These are phyloP conservation scores for Drosophila rhopaloa DNA, from an alignment of 1,140 invertebrate genomes.

Conservation along the genomic window DNA sequence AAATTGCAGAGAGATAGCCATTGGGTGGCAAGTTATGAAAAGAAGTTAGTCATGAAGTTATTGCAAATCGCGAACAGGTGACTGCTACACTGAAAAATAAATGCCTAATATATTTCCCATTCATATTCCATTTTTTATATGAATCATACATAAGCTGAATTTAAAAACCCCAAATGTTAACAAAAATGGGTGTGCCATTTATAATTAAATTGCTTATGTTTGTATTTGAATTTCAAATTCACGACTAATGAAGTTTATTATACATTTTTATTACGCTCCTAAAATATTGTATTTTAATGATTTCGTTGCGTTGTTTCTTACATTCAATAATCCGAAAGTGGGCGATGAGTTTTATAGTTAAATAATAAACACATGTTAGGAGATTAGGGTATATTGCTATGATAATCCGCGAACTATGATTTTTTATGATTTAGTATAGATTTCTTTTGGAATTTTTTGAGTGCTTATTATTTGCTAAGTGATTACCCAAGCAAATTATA, in stretches of 20 bases:
- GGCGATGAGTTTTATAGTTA: slow-evolving; percentile 58
- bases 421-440: no score
- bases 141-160: background rate
- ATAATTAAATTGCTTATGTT: slow-evolving; percentile 47
- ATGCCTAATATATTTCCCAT: background rate
- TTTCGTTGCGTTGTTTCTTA: slow-evolving; percentile 43
- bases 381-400: slow-evolving; percentile 7
- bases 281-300: slow-evolving; percentile 82
- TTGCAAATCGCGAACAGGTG: slow-evolving; percentile 8
- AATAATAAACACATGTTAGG: slow-evolving; percentile 43
- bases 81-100: slow-evolving; percentile 5
- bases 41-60: slow-evolving; percentile 12
- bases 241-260: slow-evolving; percentile 80
- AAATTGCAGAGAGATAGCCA: slow-evolving; percentile 28
- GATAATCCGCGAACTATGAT: background rate
- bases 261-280: slow-evolving; percentile 74
- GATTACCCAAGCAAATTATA: no score
- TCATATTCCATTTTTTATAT: background rate
- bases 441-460: no score
- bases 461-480: no score
- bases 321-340: slow-evolving; percentile 60
- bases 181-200: slow-evolving; percentile 49
- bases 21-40: slow-evolving; percentile 13
- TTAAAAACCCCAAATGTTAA: slow-evolving; percentile 23
- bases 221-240: slow-evolving; percentile 25